Percentiles rank a stretch among this genome's conserved stretches.
These are phyloP conservation scores for Pseudorhombus dupliciocellatus DNA, from an alignment of 2,113 vertebrate species.

Conservation along the genomic window DNA sequence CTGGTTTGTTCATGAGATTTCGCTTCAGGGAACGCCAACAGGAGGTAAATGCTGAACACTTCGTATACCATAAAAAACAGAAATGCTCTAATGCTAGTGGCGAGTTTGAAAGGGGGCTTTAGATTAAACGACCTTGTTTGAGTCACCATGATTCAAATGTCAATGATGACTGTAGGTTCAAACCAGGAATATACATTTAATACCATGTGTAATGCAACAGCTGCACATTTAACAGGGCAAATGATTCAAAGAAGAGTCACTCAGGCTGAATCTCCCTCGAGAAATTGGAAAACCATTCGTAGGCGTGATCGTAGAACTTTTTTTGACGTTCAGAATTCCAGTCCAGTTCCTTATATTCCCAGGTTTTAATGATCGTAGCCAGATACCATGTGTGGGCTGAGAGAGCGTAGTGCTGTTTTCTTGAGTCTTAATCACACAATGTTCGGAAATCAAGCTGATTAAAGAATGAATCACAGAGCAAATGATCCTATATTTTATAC, in stretches of 20 bases:
- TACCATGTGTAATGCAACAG: neutral
- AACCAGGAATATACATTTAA: constrained; percentile 3
- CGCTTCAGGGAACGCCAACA: constrained; percentile 4
- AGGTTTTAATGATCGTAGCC: too few species aligned
- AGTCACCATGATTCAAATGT: constrained; percentile 33
- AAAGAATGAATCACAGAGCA: constrained; percentile 36
- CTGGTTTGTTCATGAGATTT: constrained; percentile 16
- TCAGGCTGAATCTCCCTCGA: too few species aligned
- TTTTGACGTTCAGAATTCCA: neutral
- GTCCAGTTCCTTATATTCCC: neutral
- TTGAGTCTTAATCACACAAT: constrained; percentile 23
- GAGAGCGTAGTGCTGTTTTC: constrained; percentile 8
- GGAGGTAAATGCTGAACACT: constrained; percentile 4
- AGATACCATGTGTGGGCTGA: constrained; percentile 8
- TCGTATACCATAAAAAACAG: neutral
- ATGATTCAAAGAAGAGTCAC: neutral
- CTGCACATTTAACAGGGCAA: neutral
- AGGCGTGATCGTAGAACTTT: too few species aligned
- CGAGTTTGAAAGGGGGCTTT: neutral
- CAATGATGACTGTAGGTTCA: constrained; percentile 7
- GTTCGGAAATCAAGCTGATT: constrained; percentile 25
- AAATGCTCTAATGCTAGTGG: constrained; percentile 4
- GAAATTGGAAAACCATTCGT: too few species aligned
- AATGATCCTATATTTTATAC: constrained; percentile 26
- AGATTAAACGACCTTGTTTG: neutral